Base-by-base conservation (phyloP, 1,140 invertebrate genomes). In the Bombus vancouverensis region DNA sequence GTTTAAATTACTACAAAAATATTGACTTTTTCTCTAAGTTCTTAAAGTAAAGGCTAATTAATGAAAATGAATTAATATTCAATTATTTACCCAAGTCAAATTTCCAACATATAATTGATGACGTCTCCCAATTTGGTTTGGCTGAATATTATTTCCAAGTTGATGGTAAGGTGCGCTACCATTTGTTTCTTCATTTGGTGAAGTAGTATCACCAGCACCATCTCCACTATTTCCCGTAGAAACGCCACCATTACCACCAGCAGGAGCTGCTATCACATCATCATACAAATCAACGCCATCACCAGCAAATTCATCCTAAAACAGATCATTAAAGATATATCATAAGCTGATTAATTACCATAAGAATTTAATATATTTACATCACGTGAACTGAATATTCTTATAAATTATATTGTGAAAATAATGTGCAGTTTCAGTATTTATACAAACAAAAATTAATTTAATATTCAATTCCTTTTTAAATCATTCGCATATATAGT, bases 41-140 rank as follows among this genome's bases (percentile, higher is more conserved):
- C 57, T 42, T 71, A 83, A 72, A 75, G 71, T 81, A 79, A 71
- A 37, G 37, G 80, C 2, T 53, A 34, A 87, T 37, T 44, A 79
- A 81, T 39, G 37, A 42, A 75, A 13, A 81, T 73, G 28, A 83
- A 81, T 75, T 66, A 84, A 71, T 70, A 10, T 47, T 44, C 13
- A 81, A 83, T 86, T 85, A 73, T 39, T 62, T 93, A 97, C 97
- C 97, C 97, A 98, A 91, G 97, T 99, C 73, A 99, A 96, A 95
- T 99, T 99, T 91, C 99, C 99, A 92, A 99, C 97, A 96, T 99
- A 99, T 25, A 99, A 96, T 95, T 99, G 98, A 94, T 98, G 98
- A 92, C 98, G 96, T 90, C 98, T 96, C 59, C 97, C 97, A 94
- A 97, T 96, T 92, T 97, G 96, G 92, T 96, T 97, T 66, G 97